Conservation (phyloP, 2,113 vertebrate genomes). For the Chinchilla lanigera region DNA sequence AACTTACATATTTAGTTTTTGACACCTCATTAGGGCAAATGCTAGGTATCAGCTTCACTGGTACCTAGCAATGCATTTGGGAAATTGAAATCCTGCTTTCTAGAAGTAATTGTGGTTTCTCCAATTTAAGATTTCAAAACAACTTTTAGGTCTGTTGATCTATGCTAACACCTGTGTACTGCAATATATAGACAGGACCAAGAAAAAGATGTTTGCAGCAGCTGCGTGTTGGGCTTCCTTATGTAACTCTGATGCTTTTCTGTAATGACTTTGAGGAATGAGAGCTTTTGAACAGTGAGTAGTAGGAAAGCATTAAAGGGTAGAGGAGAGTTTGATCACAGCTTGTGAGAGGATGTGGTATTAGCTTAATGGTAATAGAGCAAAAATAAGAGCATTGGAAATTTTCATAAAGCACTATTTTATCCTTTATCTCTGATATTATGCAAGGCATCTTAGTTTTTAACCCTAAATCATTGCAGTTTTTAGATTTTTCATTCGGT, state of each 20-base stretch:
- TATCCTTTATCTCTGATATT: background rate
- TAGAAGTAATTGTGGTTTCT: background rate
- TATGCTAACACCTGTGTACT: background rate
- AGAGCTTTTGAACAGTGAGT: background rate
- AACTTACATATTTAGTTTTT: background rate
- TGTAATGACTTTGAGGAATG: slow-evolving; percentile 18
- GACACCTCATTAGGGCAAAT: background rate
- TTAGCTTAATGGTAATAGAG: background rate
- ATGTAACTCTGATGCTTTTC: background rate
- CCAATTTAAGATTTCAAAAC: background rate
- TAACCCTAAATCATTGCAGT: background rate
- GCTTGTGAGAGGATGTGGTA: background rate
- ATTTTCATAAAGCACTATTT: slow-evolving; percentile 4
- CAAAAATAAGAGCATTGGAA: background rate
- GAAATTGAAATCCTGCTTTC: background rate
- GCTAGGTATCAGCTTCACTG: background rate
- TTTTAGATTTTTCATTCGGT: background rate
- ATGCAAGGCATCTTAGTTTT: background rate
- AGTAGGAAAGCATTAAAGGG: background rate
- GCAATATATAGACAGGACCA: background rate
- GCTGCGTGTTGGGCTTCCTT: background rate
- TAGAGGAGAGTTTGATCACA: background rate
- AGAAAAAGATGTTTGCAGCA: background rate
- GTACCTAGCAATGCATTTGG: background rate
- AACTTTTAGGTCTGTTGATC: background rate